A percentile compares a stretch with the other conserved stretches of the same genome.
These are phyloP conservation scores for Bombus confusus DNA, from an alignment of 1,140 invertebrate species.

Conservation along the genomic window DNA sequence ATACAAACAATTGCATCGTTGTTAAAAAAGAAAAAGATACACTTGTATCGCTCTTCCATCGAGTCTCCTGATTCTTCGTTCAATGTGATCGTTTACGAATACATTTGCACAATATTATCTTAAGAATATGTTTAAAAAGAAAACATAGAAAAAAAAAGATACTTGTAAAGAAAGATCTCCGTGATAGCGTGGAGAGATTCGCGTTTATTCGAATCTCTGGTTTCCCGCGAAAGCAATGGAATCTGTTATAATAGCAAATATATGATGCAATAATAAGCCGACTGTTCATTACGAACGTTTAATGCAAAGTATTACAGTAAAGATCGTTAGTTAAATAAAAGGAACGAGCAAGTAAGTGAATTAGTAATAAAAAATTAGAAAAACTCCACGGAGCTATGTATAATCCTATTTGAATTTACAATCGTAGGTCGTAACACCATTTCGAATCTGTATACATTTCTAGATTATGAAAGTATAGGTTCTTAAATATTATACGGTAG, in stretches of 20 bases:
- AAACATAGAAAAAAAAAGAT: too few relatives aligned
- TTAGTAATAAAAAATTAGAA: slow-evolving; percentile 3
- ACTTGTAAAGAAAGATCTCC: not conserved
- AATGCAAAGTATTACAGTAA: slow-evolving; percentile 39
- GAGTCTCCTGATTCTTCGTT: not conserved
- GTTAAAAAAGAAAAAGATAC: not conserved
- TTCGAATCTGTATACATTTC: slow-evolving; percentile 30
- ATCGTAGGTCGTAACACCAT: slow-evolving; percentile 8
- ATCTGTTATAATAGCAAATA: not conserved
- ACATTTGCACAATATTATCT: slow-evolving; percentile 12
- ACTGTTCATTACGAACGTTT: slow-evolving; percentile 10
- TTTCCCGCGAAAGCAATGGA: not conserved
- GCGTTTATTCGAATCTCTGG: not conserved
- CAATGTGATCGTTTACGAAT: not conserved
- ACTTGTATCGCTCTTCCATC: not conserved
- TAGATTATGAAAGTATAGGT: slow-evolving; percentile 19
- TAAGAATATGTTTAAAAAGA: not conserved
- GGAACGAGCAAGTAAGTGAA: not conserved
- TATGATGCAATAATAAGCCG: not conserved
- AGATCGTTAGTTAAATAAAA: not conserved
- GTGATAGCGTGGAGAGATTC: not conserved
- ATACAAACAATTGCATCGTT: not conserved
- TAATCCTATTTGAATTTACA: slow-evolving; percentile 38
- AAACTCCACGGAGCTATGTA: not conserved
- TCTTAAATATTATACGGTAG: slow-evolving; percentile 1